Percentiles rank a stretch among this genome's conserved stretches.
Conservation (phyloP, 1,140 invertebrate species). For the Mesaphorura yosii region DNA sequence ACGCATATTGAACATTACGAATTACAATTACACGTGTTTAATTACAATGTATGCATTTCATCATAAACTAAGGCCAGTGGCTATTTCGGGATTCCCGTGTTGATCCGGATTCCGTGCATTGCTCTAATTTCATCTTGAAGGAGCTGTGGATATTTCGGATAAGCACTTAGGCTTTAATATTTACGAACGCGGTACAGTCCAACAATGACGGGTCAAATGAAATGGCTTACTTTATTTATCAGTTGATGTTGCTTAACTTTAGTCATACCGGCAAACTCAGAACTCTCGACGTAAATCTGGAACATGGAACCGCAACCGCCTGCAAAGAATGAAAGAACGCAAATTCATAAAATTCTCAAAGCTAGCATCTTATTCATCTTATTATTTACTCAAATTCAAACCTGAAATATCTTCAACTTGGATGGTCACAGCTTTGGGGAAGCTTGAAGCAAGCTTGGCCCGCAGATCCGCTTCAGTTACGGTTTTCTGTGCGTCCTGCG, state of each 20-base stretch:
- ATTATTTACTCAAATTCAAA: too few relatives aligned
- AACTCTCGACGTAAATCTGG: conserved; percentile 61
- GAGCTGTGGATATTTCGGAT: background rate
- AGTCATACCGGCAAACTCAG: conserved; percentile 61
- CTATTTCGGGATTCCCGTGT: conserved; percentile 11
- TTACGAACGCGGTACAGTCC: background rate
- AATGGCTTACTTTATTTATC: conserved; percentile 52
- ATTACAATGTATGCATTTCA: too few relatives aligned
- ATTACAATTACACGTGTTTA: too few relatives aligned
- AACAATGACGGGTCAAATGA: background rate
- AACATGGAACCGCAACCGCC: conserved; percentile 82
- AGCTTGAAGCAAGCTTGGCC: conserved; percentile 33
- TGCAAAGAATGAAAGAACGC: conserved; percentile 34
- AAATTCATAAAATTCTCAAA: too few relatives aligned
- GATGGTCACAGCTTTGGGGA: conserved; percentile 54
- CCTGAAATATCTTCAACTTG: conserved; percentile 61
- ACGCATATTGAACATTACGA: too few relatives aligned
- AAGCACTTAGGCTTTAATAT: background rate
- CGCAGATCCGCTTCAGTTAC: conserved; percentile 13
- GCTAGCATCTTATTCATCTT: too few relatives aligned
- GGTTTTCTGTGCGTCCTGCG: too few relatives aligned
- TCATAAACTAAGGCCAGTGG: too few relatives aligned
- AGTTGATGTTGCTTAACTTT: conserved; percentile 68
- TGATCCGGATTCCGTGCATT: conserved; percentile 70
- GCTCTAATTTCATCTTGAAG: conserved; percentile 58